A percentile compares a stretch with the other conserved stretches of the same genome.
These are phyloP conservation scores for Darwinula stevensoni DNA, from an alignment of 2,888 invertebrate genomes.

Conservation along the genomic window DNA sequence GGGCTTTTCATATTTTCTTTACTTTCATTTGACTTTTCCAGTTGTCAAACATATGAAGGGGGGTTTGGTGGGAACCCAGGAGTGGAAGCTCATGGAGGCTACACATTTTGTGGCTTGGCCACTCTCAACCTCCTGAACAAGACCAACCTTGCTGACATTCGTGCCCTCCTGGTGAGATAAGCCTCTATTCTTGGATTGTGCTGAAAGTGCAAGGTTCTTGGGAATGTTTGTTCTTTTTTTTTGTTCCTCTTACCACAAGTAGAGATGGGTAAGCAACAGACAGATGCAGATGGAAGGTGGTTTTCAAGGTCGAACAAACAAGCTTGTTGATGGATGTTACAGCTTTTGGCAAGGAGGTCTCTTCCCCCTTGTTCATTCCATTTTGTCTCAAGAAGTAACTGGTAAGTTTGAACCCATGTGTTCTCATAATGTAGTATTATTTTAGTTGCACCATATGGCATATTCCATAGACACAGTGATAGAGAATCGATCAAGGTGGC, in stretches of 20 bases:
- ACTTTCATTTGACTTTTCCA: conserved; percentile 16
- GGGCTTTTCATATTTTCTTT: no score
- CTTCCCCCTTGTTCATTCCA: conserved; percentile 54
- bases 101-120: conserved; percentile 87
- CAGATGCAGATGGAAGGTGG: conserved; percentile 90
- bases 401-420: conserved; percentile 3
- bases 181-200: conserved; percentile 6
- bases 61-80: conserved; percentile 83
- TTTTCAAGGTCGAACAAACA: conserved; percentile 85
- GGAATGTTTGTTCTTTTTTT: conserved; percentile 1
- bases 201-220: no score
- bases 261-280: conserved; percentile 58
- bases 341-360: conserved; percentile 95
- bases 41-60: conserved; percentile 95
- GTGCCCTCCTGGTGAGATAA: conserved; percentile 25
- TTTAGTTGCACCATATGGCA: no score
- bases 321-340: conserved; percentile 93
- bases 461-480: no score
- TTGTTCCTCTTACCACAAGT: conserved; percentile 10
- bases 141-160: conserved; percentile 38
- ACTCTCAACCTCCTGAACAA: conserved; percentile 50
- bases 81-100: conserved; percentile 97
- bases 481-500: conserved; percentile 20
- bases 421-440: background rate
- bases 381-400: conserved; percentile 24